A percentile compares a stretch with the other conserved stretches of the same genome.
Conservation (phyloP, 1,140 invertebrate genomes). For the Sycophaga agraensis region DNA sequence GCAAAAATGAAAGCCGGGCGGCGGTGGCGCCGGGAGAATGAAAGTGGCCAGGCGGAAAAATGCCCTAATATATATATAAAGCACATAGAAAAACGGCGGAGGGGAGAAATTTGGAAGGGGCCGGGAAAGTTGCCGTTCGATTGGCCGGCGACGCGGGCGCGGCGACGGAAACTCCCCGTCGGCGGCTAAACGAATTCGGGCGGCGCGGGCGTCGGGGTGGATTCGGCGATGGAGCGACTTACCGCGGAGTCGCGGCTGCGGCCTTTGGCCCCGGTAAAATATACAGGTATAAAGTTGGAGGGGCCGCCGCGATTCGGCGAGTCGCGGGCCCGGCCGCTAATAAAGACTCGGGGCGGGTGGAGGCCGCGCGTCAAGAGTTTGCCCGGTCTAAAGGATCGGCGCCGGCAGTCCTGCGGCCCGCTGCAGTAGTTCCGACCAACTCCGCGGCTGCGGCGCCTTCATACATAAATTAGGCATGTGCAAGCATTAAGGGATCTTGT, state of each 20-base stretch:
- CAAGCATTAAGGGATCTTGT: conserved; percentile 29
- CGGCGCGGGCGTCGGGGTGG: no score
- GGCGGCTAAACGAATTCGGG: no score
- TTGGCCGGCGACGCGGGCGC: no score
- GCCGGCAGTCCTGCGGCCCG: background rate
- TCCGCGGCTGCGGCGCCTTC: conserved; percentile 3
- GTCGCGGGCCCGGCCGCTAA: conserved; percentile 5
- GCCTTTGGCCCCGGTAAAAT: conserved; percentile 18
- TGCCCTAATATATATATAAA: no score
- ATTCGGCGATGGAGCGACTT: conserved; percentile 9
- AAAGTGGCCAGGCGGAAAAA: no score
- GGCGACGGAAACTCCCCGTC: no score
- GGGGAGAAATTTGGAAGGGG: background rate
- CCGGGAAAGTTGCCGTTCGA: no score
- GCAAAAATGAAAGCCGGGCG: no score
- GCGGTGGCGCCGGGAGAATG: no score
- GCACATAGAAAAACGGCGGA: no score
- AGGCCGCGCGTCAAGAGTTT: background rate
- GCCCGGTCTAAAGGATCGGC: background rate
- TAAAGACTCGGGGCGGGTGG: conserved; percentile 22
- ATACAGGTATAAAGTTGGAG: conserved; percentile 27
- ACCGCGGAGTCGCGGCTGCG: no score
- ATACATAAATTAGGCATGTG: conserved; percentile 31
- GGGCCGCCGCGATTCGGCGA: no score
- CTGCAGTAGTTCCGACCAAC: conserved; percentile 1